Percentiles rank a stretch among this genome's conserved stretches.
Evolutionary conservation across 1,140 invertebrate species (phyloP).

Genomic region (Drosophila teissieri): DNA sequence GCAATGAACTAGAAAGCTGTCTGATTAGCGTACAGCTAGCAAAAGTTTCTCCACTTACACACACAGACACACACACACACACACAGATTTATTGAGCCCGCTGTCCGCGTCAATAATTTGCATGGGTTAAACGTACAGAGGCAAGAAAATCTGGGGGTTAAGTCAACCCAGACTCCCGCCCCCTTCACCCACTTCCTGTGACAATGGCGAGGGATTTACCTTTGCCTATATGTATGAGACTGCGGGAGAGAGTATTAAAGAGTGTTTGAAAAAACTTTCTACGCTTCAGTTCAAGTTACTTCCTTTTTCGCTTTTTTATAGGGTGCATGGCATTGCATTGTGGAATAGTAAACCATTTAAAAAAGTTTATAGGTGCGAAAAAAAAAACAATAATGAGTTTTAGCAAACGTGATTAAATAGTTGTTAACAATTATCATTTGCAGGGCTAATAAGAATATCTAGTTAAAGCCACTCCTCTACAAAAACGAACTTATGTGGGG

Average conservation of each 20-base stretch:
- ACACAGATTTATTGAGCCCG: constrained; percentile 70
- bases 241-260: constrained; percentile 62
- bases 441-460: not conserved
- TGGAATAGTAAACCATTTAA: too few species aligned
- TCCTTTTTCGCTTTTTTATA: not conserved
- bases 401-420: too few species aligned
- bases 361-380: too few species aligned
- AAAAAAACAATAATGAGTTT: too few species aligned
- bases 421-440: too few species aligned
- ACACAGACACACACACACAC: constrained; percentile 27
- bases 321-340: not conserved
- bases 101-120: constrained; percentile 80
- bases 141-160: constrained; percentile 29
- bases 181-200: constrained; percentile 22
- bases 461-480: not conserved
- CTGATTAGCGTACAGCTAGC: constrained; percentile 74
- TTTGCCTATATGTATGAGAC: constrained; percentile 8
- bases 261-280: constrained; percentile 72
- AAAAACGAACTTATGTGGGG: not conserved
- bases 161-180: constrained; percentile 28
- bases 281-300: constrained; percentile 68
- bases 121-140: constrained; percentile 59
- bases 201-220: constrained; percentile 67
- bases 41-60: constrained; percentile 63
- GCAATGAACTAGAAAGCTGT: constrained; percentile 82